Evolutionary conservation across 2,888 invertebrate genomes (phyloP), one percentile per base, ranked within the genome.

Genomic region (Holacanthella duospinosa): DNA sequence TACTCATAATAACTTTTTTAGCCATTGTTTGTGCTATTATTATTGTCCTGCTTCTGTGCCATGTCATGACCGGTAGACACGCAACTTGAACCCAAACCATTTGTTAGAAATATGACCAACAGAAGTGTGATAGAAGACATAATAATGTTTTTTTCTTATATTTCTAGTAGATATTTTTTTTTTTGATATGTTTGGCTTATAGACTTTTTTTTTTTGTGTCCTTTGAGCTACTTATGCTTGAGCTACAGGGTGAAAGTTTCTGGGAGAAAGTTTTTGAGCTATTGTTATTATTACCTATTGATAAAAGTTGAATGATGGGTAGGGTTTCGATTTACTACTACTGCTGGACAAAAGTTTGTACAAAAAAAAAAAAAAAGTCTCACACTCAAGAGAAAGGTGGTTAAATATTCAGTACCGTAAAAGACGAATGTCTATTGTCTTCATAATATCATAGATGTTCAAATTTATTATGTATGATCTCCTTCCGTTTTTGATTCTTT

Each of bases 371-470:
- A n/a, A n/a, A n/a, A n/a, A 36, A 36, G 36, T 36, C 36, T 36
- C 36, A 36, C 36, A 36, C 36, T 36, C 16, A 9, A 16, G 36
- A 36, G 36, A 36, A 3, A 29, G 57, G 2, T 57, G 57, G 57
- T 57, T 57, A 57, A 57, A 57, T 29, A 57, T 57, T 57, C 57
- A 57, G 27, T 29, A 55, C 19, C 62, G 36, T 62, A 59, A 62
- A 62, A 55, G 59, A 62, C 62, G 44, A 29, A 56, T 62, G 26
- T 62, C 54, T 29, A 25, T 56, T 62, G 59, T 62, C 25, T 54
- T 62, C 62, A 62, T 62, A 36, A 36, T 36, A 62, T 62, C 62
- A 62, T 58, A 43, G 59, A 62, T 62, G 62, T 54, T 62, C 59
- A 2, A 27, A 55, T 59, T 16, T 58, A 62, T 62, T 62, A 59